Conservation (phyloP, 1,140 invertebrate species). For the Drosophila gunungcola region DNA sequence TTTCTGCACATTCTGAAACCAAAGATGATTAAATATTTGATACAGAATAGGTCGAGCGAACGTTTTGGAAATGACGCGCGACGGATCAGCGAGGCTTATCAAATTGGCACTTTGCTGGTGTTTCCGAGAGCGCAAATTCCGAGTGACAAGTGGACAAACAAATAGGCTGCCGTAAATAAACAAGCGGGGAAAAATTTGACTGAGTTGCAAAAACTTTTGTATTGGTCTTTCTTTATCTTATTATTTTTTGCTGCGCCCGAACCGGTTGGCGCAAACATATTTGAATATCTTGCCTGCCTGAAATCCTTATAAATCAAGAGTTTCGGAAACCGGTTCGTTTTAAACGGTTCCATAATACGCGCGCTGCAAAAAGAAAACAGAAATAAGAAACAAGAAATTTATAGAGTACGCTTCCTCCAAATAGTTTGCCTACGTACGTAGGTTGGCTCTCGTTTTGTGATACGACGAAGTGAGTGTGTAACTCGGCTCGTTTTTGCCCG, state of each 20-base stretch:
- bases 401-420: constrained; percentile 29
- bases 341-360: constrained; percentile 16
- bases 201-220: constrained; percentile 28
- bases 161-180: constrained; percentile 25
- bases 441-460: constrained; percentile 17
- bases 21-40: too few relatives aligned
- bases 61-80: constrained; percentile 26
- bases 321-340: constrained; percentile 32
- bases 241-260: not conserved
- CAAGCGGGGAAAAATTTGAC: constrained; percentile 27
- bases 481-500: constrained; percentile 1
- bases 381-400: constrained; percentile 19
- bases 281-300: constrained; percentile 30
- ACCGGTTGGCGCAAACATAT: constrained; percentile 29
- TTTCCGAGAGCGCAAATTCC: constrained; percentile 13
- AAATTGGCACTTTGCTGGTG: constrained; percentile 26
- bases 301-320: constrained; percentile 48
- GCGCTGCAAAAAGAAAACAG: constrained; percentile 26
- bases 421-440: constrained; percentile 39
- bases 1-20: not conserved
- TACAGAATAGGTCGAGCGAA: too few relatives aligned
- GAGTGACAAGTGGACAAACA: constrained; percentile 34
- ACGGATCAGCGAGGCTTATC: constrained; percentile 35
- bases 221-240: not conserved
- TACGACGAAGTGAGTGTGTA: constrained; percentile 8